These are phyloP conservation scores for Thalassaphorura encarpata DNA, from an alignment of 1,140 invertebrate genomes.

Conservation along the genomic window DNA sequence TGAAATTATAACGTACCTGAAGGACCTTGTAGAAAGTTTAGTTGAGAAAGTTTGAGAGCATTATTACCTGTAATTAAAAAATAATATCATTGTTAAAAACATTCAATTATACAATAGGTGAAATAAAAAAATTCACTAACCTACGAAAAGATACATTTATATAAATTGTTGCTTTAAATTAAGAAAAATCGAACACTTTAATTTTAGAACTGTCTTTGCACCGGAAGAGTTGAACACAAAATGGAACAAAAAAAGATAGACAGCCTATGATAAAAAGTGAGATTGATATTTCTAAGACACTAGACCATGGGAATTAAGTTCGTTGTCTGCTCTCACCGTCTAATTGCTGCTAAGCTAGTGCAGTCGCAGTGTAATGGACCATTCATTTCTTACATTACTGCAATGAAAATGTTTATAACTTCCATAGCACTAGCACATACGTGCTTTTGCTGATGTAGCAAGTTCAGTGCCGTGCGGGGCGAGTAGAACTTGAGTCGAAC, in stretches of 20 bases:
- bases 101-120: no score
- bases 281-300: no score
- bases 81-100: no score
- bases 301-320: constrained; percentile 21
- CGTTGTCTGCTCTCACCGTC: constrained; percentile 20
- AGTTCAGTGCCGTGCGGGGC: no score
- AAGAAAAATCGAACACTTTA: background rate
- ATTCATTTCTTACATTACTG: constrained; percentile 15
- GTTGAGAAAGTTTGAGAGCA: no score
- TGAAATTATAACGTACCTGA: no score
- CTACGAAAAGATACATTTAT: background rate
- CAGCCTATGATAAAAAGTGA: background rate
- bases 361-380: background rate
- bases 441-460: no score
- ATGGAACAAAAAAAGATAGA: background rate
- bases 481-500: no score
- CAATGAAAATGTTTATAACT: no score
- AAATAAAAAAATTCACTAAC: background rate
- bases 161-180: background rate
- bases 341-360: background rate
- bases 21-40: no score
- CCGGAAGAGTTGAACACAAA: background rate
- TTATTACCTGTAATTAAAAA: no score
- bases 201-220: background rate
- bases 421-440: no score